Evolutionary conservation across 2,888 invertebrate species (phyloP).

Genomic region (Cynaeus angustus): DNA sequence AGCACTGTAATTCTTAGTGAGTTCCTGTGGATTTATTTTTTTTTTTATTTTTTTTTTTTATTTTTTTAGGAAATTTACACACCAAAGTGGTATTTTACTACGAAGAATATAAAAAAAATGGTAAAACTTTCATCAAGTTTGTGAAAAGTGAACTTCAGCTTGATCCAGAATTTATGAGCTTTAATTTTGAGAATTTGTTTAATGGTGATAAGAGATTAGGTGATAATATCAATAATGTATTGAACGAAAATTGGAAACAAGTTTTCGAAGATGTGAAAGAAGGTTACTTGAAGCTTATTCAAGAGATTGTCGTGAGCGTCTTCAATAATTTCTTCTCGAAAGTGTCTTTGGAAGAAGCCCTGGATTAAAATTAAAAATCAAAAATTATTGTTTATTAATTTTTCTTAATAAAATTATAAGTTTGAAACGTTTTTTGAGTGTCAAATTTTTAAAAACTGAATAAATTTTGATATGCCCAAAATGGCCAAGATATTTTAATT

Average conservation of each 20-base stretch:
- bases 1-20: background rate
- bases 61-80: no score
- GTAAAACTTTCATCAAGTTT: constrained; percentile 77
- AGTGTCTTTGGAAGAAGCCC: constrained; percentile 18
- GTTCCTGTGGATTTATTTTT: background rate
- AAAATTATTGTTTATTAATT: background rate
- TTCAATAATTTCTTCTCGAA: constrained; percentile 3
- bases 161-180: constrained; percentile 57
- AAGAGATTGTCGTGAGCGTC: background rate
- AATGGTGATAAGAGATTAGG: constrained; percentile 62
- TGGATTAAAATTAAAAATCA: constrained; percentile 2
- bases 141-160: constrained; percentile 77
- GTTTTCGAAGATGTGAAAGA: constrained; percentile 29
- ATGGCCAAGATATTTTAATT: no score
- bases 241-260: constrained; percentile 42
- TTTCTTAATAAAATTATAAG: no score
- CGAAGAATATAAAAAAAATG: constrained; percentile 75
- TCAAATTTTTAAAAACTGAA: no score
- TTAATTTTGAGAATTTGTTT: constrained; percentile 65
- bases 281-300: background rate
- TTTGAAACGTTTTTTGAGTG: no score
- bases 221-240: constrained; percentile 38
- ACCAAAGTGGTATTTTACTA: no score
- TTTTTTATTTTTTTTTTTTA: no score
- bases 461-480: no score